Evolutionary conservation across 2,797 vertebrate species (phyloP).

Genomic region (Pangasius mekongensis): DNA sequence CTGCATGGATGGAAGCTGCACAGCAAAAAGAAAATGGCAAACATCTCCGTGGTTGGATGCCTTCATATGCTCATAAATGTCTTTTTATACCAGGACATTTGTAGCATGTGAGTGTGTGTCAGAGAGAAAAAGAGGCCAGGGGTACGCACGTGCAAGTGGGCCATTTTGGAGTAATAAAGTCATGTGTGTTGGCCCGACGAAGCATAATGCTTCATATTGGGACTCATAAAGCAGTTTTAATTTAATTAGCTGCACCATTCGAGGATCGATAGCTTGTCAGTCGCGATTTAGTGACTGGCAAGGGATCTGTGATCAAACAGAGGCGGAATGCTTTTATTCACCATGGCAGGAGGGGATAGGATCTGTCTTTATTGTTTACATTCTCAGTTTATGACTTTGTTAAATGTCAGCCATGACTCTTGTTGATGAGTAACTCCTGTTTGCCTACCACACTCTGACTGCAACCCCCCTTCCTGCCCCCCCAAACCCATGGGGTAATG

Average conservation of each 20-base stretch:
- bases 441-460: slow-evolving; percentile 65
- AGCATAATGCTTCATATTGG: slow-evolving; percentile 64
- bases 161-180: slow-evolving; percentile 72
- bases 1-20: slow-evolving; percentile 74
- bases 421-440: slow-evolving; percentile 54
- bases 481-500: slow-evolving; percentile 56
- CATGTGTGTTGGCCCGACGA: slow-evolving; percentile 62
- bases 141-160: slow-evolving; percentile 58
- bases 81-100: slow-evolving; percentile 74
- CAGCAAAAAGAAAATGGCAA: slow-evolving; percentile 78
- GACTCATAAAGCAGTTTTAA: slow-evolving; percentile 73
- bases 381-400: slow-evolving; percentile 61
- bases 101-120: slow-evolving; percentile 22
- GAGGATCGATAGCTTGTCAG: slow-evolving; percentile 71
- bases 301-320: slow-evolving; percentile 56
- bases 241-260: slow-evolving; percentile 73
- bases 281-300: slow-evolving; percentile 62
- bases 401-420: slow-evolving; percentile 65
- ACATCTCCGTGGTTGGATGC: slow-evolving; percentile 77
- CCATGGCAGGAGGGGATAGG: slow-evolving; percentile 30
- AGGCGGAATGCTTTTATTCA: slow-evolving; percentile 57
- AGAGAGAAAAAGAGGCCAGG: slow-evolving; percentile 50
- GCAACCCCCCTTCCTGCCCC: slow-evolving; percentile 42
- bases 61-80: slow-evolving; percentile 80
- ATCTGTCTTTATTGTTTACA: slow-evolving; percentile 45